Conservation (phyloP, 2,113 vertebrate genomes). For the Gallinago undulata region DNA sequence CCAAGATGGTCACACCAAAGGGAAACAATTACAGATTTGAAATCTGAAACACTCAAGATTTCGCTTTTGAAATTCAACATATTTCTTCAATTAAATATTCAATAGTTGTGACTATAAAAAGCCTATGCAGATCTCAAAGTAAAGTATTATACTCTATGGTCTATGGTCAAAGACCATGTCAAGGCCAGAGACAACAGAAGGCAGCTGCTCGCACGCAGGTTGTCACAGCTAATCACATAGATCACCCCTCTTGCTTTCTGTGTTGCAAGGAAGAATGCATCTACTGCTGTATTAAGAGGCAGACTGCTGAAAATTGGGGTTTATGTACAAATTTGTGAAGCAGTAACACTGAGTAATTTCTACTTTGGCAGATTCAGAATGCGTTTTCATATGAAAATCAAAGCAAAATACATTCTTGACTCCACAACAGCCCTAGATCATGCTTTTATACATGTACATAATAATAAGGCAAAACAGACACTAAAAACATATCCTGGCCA, state of each 20-base stretch:
- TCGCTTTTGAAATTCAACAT: not conserved
- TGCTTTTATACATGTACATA: not conserved
- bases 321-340: not conserved
- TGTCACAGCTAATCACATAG: not conserved
- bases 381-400: not conserved
- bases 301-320: not conserved
- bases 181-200: slow-evolving; percentile 2
- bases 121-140: not conserved
- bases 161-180: not conserved
- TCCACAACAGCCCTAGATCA: not conserved
- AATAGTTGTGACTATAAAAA: slow-evolving; percentile 6
- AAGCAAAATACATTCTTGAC: not conserved
- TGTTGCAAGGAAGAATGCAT: slow-evolving; percentile 1
- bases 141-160: not conserved
- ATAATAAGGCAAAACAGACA: slow-evolving; percentile 16
- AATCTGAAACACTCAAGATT: not conserved
- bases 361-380: not conserved
- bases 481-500: slow-evolving; percentile 3
- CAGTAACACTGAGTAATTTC: not conserved
- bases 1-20: not conserved
- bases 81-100: slow-evolving; percentile 21
- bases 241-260: not conserved
- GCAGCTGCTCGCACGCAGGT: not conserved
- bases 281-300: not conserved
- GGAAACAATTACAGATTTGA: slow-evolving; percentile 25